Evolutionary conservation across 2,113 vertebrate genomes (phyloP).

Genomic region (Pristiophorus japonicus): DNA sequence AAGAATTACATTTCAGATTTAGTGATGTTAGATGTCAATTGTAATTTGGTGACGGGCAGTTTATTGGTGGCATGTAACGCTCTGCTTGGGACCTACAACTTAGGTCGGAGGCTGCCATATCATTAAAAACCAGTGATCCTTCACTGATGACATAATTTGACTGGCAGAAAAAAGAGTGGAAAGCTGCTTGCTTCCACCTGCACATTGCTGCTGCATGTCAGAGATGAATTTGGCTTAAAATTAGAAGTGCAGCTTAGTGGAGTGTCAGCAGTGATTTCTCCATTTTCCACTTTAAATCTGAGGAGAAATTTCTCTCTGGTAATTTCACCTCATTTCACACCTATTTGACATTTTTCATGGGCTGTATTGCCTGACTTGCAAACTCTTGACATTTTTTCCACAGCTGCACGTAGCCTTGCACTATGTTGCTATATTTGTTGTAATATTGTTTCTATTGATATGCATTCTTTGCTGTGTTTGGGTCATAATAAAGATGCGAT

Average conservation of each 20-base stretch:
- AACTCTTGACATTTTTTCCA: background rate
- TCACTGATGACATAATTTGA: conserved; percentile 85
- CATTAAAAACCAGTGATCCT: conserved; percentile 81
- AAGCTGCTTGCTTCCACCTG: conserved; percentile 73
- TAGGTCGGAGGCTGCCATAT: conserved; percentile 69
- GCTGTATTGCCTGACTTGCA: conserved; percentile 38
- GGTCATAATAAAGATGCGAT: conserved; percentile 2
- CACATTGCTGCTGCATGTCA: conserved; percentile 74
- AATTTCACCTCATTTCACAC: conserved; percentile 71
- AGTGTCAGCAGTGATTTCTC: conserved; percentile 75
- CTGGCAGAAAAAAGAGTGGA: conserved; percentile 70
- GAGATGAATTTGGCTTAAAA: conserved; percentile 86
- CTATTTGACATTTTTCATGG: conserved; percentile 61
- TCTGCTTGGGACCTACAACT: conserved; percentile 62
- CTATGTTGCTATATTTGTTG: conserved; percentile 1
- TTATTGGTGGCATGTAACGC: conserved; percentile 72
- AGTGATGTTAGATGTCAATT: conserved; percentile 76
- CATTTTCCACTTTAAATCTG: conserved; percentile 68
- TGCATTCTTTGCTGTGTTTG: conserved; percentile 9
- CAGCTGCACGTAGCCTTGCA: background rate
- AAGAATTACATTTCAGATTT: conserved; percentile 71
- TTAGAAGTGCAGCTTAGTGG: conserved; percentile 84
- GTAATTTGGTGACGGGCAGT: conserved; percentile 77
- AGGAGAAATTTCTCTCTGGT: conserved; percentile 60
- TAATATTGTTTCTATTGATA: conserved; percentile 12